Percentiles rank a stretch among this genome's conserved stretches.
These are phyloP conservation scores for Lingula anatina DNA, from an alignment of 2,888 invertebrate genomes.

Conservation along the genomic window DNA sequence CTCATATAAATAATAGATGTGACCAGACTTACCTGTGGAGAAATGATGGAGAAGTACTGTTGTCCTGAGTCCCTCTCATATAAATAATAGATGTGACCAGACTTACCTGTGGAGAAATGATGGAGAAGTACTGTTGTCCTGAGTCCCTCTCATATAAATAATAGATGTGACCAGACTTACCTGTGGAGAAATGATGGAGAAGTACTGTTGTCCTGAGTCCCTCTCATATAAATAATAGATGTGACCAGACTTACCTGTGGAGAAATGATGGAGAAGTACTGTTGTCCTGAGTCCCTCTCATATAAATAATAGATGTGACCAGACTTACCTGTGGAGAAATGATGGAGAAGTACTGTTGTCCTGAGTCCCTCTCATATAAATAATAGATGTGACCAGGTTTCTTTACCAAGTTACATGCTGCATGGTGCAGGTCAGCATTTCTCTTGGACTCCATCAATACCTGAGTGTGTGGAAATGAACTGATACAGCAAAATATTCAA, in stretches of 20 bases:
- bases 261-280: conserved; percentile 70
- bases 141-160: conserved; percentile 64
- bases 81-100: conserved; percentile 68
- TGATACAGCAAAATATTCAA: not conserved
- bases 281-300: conserved; percentile 61
- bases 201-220: conserved; percentile 63
- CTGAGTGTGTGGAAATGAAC: conserved; percentile 15
- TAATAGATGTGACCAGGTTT: conserved; percentile 69
- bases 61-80: conserved; percentile 64
- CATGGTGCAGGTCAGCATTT: conserved; percentile 62
- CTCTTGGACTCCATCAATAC: conserved; percentile 52
- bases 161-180: conserved; percentile 68
- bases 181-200: conserved; percentile 70
- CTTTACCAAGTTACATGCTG: conserved; percentile 71
- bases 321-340: conserved; percentile 65
- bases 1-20: conserved; percentile 67
- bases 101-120: conserved; percentile 69
- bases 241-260: conserved; percentile 68
- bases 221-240: conserved; percentile 68
- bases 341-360: conserved; percentile 70
- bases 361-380: conserved; percentile 63
- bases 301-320: conserved; percentile 71
- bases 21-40: conserved; percentile 69
- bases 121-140: conserved; percentile 68
- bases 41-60: conserved; percentile 69